phyloP scores from a whole-genome alignment of 35 echinoderm and acorn worm genomes.

The Diadema setosum region DNA sequence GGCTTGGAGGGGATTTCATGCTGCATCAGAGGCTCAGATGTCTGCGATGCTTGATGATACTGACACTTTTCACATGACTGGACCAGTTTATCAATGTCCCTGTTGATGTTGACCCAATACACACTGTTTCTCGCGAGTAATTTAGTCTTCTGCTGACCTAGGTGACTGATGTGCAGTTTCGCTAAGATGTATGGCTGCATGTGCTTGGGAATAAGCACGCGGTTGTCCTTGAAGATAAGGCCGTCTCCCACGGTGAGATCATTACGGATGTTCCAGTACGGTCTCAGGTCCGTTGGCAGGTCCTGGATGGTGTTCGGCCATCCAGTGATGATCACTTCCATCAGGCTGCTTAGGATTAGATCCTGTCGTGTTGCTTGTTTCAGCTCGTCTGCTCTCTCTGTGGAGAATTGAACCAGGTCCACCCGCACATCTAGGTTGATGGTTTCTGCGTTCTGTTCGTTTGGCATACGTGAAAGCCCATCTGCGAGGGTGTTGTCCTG shows the following conservation, averaged over 20 bases:
- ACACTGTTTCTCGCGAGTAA: not conserved
- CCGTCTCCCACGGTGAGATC: constrained; percentile 29
- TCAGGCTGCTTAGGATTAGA: not conserved
- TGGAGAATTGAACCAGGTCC: constrained; percentile 17
- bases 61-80: not conserved
- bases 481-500: constrained; percentile 22
- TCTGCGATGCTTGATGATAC: not conserved
- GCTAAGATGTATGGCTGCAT: constrained; percentile 22
- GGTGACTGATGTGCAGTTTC: constrained; percentile 22
- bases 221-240: not conserved
- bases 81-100: not conserved
- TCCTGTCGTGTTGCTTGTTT: not conserved
- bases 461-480: constrained; percentile 36
- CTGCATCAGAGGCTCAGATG: not conserved
- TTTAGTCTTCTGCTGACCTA: constrained; percentile 31
- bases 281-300: not conserved
- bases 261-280: constrained; percentile 18
- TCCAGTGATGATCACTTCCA: constrained; percentile 31
- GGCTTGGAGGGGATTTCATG: constrained; percentile 7
- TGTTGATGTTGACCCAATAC: constrained; percentile 28
- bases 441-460: not conserved
- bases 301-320: constrained; percentile 36
- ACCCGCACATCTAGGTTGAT: constrained; percentile 13
- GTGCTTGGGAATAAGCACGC: not conserved
- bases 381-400: not conserved